These are phyloP conservation scores for Aegotheles bennettii DNA, from an alignment of 2,113 vertebrate species.

Conservation along the genomic window DNA sequence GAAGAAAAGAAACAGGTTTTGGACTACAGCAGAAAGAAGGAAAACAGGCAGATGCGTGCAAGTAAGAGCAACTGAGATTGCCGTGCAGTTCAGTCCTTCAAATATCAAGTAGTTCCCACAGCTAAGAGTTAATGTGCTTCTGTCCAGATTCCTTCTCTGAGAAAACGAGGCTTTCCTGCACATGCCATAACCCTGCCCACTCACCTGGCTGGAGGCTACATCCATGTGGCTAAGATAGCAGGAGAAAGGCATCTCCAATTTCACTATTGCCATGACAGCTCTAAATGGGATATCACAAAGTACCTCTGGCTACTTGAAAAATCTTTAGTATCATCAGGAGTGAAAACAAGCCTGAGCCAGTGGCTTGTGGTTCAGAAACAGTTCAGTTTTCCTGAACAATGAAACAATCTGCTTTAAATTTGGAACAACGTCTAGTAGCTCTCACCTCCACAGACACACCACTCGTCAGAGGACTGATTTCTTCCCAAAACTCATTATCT, in stretches of 20 bases:
- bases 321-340: neutral
- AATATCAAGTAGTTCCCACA: neutral
- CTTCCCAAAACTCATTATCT: neutral
- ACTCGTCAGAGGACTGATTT: neutral
- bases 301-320: neutral
- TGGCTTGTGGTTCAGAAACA: neutral
- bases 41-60: neutral
- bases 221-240: neutral
- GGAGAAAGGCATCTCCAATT: neutral
- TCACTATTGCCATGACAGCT: neutral
- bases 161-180: neutral
- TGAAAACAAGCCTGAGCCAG: neutral
- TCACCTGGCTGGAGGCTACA: conserved; percentile 11
- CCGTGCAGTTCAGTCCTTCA: neutral
- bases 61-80: neutral
- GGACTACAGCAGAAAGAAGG: neutral
- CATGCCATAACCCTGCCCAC: neutral
- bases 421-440: neutral
- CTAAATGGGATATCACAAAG: neutral
- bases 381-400: neutral
- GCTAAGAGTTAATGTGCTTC: neutral
- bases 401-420: neutral
- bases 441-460: neutral
- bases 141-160: neutral
- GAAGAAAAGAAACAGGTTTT: neutral